A percentile compares a stretch with the other conserved stretches of the same genome.
These are phyloP conservation scores for Ophraella communa DNA, from an alignment of 2,888 invertebrate genomes.

Conservation along the genomic window DNA sequence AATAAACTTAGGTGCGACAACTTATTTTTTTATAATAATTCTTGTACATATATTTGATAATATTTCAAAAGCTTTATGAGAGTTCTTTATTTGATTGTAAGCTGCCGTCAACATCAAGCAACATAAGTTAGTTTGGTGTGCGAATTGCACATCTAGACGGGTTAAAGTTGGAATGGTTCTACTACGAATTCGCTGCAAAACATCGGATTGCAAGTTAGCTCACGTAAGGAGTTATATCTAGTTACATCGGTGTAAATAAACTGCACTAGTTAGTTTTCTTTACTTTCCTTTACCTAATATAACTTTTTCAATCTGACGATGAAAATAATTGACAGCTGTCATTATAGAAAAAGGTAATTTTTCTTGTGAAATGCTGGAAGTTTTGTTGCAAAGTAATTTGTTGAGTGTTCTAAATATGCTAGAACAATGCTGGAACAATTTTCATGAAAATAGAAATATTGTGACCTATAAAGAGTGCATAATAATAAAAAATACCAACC, in stretches of 20 bases:
- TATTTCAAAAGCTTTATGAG: constrained; percentile 34
- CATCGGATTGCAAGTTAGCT: constrained; percentile 50
- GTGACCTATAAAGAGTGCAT: too few species aligned
- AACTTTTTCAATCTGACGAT: too few species aligned
- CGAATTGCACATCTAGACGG: constrained; percentile 30
- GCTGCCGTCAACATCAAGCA: constrained; percentile 36
- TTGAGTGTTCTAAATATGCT: too few species aligned
- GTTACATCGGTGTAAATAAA: constrained; percentile 46
- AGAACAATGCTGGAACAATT: too few species aligned
- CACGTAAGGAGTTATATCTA: constrained; percentile 56
- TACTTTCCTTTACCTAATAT: not conserved
- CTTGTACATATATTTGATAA: constrained; percentile 22
- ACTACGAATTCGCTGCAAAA: constrained; percentile 29
- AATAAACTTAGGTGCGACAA: too few species aligned
- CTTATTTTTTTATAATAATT: not conserved
- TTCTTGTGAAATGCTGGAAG: too few species aligned
- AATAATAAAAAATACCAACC: too few species aligned
- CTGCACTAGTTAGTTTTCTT: constrained; percentile 23
- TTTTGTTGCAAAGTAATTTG: too few species aligned
- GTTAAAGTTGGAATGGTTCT: constrained; percentile 33
- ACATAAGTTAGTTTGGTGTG: constrained; percentile 38
- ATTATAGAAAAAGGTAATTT: too few species aligned
- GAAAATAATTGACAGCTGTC: too few species aligned
- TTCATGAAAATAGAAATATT: too few species aligned
- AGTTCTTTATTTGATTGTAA: constrained; percentile 35